Percentiles rank a stretch among this genome's conserved stretches.
Evolutionary conservation across 2,797 vertebrate species (phyloP).

Genomic region (Smutsia gigantea): DNA sequence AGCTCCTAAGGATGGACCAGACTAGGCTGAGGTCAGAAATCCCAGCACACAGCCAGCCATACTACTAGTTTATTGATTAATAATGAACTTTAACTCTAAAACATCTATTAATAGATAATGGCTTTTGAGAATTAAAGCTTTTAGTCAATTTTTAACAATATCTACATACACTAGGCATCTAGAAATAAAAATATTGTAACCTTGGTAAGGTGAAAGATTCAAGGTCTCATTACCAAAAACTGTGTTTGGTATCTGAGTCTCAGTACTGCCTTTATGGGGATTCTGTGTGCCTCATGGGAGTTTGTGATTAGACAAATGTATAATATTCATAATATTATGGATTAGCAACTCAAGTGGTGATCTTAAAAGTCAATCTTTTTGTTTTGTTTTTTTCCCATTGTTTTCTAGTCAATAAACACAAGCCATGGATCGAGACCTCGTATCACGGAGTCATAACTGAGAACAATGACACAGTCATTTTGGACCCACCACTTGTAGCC

Average conservation of each 20-base stretch:
- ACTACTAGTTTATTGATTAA: slow-evolving; percentile 10
- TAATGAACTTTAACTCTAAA: neutral
- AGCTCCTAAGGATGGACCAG: neutral
- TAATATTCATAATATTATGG: neutral
- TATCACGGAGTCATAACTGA: slow-evolving; percentile 98
- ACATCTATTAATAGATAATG: slow-evolving; percentile 11
- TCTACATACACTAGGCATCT: neutral
- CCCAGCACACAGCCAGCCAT: neutral
- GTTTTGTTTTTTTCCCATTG: slow-evolving; percentile 48
- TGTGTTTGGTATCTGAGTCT: neutral
- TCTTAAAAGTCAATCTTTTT: neutral
- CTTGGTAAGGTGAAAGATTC: neutral
- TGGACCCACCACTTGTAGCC: slow-evolving; percentile 97
- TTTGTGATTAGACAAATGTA: neutral
- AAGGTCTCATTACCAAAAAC: neutral
- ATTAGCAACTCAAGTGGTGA: neutral
- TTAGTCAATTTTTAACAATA: neutral
- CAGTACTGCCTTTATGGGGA: neutral
- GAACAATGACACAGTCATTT: slow-evolving; percentile 95
- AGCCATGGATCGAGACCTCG: slow-evolving; percentile 98
- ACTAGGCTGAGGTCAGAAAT: neutral
- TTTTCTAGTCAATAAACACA: slow-evolving; percentile 96
- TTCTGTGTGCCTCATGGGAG: neutral
- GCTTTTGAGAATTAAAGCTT: slow-evolving; percentile 19
- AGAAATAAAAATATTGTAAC: neutral